Evolutionary conservation across 2,888 invertebrate genomes (phyloP), one percentile per base, ranked within the genome.

Genomic region (Diadegma fenestrale): DNA sequence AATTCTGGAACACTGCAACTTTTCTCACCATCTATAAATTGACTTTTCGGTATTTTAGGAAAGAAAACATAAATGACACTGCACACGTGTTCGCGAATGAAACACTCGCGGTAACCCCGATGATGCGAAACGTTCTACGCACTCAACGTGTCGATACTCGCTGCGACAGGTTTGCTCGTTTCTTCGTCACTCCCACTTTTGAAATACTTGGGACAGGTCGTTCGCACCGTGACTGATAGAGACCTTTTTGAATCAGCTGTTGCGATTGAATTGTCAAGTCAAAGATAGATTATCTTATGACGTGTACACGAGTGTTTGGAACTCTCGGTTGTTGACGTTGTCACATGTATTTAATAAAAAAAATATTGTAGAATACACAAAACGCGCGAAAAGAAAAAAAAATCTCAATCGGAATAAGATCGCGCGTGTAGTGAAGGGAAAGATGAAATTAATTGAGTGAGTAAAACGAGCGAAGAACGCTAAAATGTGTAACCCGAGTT

Each of bases 51-150:
- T 8, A n/a, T 12, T 5, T 14, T 54, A 43, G 10, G 63, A 64
- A 72, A 61, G 22, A 61, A 45, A 48, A 19, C 30, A 41, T 37
- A 26, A 37, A 61, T 17, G 48, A 80, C 75, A 81, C 75, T 68
- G 58, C 58, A 69, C 81, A 82, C 81, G 81, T 82, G 81, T 63
- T 69, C 64, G 69, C 73, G 48, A 54, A 69, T 41, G 8, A 58
- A 81, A 69, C 84, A 85, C 79, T 79, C 71, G 79, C 76, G 66
- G 43, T 76, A 71, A 66, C 71, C 66, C 76, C 58, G 66, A 33
- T 54, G 58, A 75, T 61, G 33, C 8, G 73, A 71, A 79, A 76
- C 41, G 76, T 77, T 78, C 45, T 51, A 2, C 71, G 61, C 58
- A 54, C 26, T 79, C 54, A 14, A 48, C 73, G 43, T 33, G 30